Conservation (phyloP, 2,888 invertebrate species). For the Philhelius pedissequus region DNA sequence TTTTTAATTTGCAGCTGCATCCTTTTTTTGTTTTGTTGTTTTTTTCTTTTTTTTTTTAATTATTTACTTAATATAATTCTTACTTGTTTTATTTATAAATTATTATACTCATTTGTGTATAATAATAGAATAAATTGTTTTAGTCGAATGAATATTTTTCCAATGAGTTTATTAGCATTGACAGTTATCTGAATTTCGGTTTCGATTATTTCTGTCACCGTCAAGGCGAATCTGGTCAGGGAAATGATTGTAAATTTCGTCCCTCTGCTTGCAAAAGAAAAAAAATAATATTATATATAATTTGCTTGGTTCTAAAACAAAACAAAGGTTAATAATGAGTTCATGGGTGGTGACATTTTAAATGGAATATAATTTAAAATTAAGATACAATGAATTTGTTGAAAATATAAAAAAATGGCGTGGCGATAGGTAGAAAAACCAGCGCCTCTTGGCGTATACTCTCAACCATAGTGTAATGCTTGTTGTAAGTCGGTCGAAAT, state of each 20-base stretch:
- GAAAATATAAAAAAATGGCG: no score
- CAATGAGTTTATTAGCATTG: slow-evolving; percentile 82
- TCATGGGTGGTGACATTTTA: not conserved
- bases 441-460: no score
- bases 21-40: not conserved
- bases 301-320: no score
- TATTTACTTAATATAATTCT: slow-evolving; percentile 60
- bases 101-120: slow-evolving; percentile 39
- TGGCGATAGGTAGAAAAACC: no score
- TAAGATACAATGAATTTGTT: no score
- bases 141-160: slow-evolving; percentile 50
- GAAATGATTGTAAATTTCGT: slow-evolving; percentile 97
- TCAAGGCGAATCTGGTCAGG: slow-evolving; percentile 96
- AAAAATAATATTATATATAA: not conserved
- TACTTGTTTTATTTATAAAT: slow-evolving; percentile 40
- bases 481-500: no score
- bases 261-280: slow-evolving; percentile 77
- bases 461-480: no score
- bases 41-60: not conserved
- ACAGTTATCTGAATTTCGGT: slow-evolving; percentile 87
- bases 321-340: not conserved
- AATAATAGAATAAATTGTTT: slow-evolving; percentile 47
- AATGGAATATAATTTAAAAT: no score
- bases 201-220: slow-evolving; percentile 86
- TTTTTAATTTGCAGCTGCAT: slow-evolving; percentile 40